Base-by-base conservation (phyloP, 2,888 invertebrate genomes). In the Aleiodes alternator region DNA sequence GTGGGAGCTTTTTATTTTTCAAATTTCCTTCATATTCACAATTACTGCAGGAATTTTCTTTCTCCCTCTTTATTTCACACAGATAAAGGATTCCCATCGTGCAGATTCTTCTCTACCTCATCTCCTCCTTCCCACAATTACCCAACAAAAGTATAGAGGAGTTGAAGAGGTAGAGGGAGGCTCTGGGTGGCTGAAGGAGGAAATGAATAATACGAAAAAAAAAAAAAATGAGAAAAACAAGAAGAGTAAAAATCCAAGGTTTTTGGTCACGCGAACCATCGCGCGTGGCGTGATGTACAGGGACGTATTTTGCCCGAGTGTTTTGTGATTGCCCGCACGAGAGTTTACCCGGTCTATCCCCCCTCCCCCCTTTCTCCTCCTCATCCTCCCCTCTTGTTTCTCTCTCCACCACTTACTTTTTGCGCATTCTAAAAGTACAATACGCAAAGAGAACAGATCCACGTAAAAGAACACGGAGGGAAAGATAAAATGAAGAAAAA, bases 191-290 rank as follows among this genome's bases (percentile, higher is more conserved):
- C 43, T 43, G 43, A 14, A 64, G 48, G 11, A 64, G 43, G 48
- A 43, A 12, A 8, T 38, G 48, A 68, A 68, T 16, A 50, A 50
- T 6, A 16, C 7, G 16, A 34, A 69, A 82, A 81, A 43, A 43
- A 43, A 43, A 43, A 7, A 43, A n/a, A n/a, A n/a, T n/a, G 11
- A 43, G 43, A 43, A 43, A 43, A 43, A 9, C 3, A 9, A 43
- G 43, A 9, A 11, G 43, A 43, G 43, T 43, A 43, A 43, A 75
- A 83, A 80, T 80, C 82, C 83, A 83, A 78, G 83, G 81, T 81
- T 84, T 82, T 83, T 81, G 82, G 83, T 85, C 85, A 85, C 85
- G 85, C 85, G 80, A 85, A 76, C n/a, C 74, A 31, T 34, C 29
- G 70, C 75, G 56, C 71, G 75, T 75, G 75, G 71, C 75, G 75